These are phyloP conservation scores for Cerastis leucographa DNA, from an alignment of 2,888 invertebrate species.

Conservation along the genomic window DNA sequence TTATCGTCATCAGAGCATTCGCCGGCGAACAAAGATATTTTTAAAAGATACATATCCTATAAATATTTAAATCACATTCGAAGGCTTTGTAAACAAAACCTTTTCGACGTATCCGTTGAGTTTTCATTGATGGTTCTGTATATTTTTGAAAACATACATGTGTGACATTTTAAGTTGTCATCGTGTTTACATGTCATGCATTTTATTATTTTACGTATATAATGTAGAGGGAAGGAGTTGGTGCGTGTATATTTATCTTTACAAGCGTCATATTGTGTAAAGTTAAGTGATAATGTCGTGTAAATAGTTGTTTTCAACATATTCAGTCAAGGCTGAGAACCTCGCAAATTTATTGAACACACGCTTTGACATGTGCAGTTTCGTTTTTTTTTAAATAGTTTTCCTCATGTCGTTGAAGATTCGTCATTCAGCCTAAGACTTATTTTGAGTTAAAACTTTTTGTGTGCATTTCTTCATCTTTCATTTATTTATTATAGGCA, in stretches of 20 bases:
- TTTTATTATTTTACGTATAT: constrained; percentile 58
- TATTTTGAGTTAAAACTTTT: not conserved
- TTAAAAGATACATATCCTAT: constrained; percentile 64
- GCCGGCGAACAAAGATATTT: constrained; percentile 79
- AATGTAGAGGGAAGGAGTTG: constrained; percentile 42
- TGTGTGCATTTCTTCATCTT: not conserved
- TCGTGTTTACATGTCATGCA: constrained; percentile 68
- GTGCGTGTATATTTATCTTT: constrained; percentile 53
- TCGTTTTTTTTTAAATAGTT: constrained; percentile 41
- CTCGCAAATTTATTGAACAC: constrained; percentile 25
- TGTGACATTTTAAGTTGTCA: constrained; percentile 67
- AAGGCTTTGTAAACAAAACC: constrained; percentile 71
- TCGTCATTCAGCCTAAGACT: constrained; percentile 39
- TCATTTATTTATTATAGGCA: not conserved
- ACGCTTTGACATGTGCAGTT: constrained; percentile 62
- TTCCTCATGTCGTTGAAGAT: constrained; percentile 20
- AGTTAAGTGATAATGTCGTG: constrained; percentile 64
- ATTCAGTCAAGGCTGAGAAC: constrained; percentile 39
- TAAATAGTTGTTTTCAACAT: constrained; percentile 55
- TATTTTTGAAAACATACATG: constrained; percentile 59
- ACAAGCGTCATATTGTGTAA: constrained; percentile 55
- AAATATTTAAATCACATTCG: constrained; percentile 68
- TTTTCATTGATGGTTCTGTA: constrained; percentile 74
- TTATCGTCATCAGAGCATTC: constrained; percentile 73
- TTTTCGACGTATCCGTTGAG: constrained; percentile 59